These are phyloP conservation scores for Psix sp. DNA, from an alignment of 1,140 invertebrate species.

Conservation along the genomic window DNA sequence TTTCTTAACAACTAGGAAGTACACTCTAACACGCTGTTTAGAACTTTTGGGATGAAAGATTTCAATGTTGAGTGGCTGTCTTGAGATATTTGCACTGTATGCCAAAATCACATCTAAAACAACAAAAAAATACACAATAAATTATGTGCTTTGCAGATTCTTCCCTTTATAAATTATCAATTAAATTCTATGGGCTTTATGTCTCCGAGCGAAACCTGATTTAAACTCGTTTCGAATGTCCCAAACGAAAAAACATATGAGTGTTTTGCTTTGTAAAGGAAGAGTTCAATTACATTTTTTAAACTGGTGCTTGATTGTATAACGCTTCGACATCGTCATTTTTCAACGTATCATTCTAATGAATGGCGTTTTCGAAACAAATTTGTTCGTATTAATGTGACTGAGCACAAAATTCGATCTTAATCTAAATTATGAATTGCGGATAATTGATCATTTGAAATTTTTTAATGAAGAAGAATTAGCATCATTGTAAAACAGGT, in stretches of 20 bases:
- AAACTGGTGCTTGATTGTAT: slow-evolving; percentile 26
- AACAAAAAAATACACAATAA: slow-evolving; percentile 19
- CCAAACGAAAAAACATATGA: slow-evolving; percentile 12
- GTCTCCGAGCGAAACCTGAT: slow-evolving; percentile 35
- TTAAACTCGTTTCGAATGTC: slow-evolving; percentile 29
- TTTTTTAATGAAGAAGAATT: too few relatives aligned
- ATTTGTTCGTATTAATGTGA: slow-evolving; percentile 9
- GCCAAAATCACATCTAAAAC: slow-evolving; percentile 7
- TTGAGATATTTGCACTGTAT: slow-evolving; percentile 9
- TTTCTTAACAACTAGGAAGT: slow-evolving; percentile 60
- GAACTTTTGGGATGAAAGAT: slow-evolving; percentile 38
- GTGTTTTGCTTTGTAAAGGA: slow-evolving; percentile 13
- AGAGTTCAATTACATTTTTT: slow-evolving; percentile 32
- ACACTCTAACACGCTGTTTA: slow-evolving; percentile 44
- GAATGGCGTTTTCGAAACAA: slow-evolving; percentile 21
- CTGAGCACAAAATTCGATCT: too few relatives aligned
- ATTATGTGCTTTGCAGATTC: slow-evolving; percentile 28
- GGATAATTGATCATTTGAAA: too few relatives aligned
- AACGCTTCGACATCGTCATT: slow-evolving; percentile 11
- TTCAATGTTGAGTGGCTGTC: slow-evolving; percentile 37
- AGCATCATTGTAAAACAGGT: too few relatives aligned
- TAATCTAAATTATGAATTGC: too few relatives aligned
- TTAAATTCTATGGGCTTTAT: slow-evolving; percentile 33
- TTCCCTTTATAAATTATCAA: slow-evolving; percentile 47
- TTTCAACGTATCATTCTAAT: slow-evolving; percentile 25